Percentiles rank a stretch among this genome's conserved stretches.
Conservation (phyloP, 2,888 invertebrate species). For the Pocota personata region DNA sequence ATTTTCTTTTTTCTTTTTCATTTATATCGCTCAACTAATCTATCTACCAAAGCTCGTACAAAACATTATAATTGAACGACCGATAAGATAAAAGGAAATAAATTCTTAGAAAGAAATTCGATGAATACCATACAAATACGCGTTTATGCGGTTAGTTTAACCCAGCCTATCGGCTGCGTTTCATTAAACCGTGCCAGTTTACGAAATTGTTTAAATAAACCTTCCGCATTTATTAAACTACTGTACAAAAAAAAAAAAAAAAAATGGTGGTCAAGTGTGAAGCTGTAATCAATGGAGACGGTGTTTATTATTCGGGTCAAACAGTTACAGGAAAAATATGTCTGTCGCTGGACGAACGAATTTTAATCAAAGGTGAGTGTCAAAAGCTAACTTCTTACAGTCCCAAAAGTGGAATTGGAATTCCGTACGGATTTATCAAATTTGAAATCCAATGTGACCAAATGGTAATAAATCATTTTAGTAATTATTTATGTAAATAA, state of each 20-base stretch:
- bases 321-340: slow-evolving; percentile 43
- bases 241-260: no score
- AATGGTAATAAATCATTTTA: no score
- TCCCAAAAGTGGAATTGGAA: no score
- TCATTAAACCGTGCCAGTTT: no score
- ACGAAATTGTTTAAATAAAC: background rate
- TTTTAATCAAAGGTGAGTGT: slow-evolving; percentile 56
- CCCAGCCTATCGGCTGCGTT: background rate
- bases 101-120: slow-evolving; percentile 11
- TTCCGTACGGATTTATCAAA: no score
- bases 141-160: slow-evolving; percentile 9
- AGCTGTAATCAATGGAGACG: slow-evolving; percentile 14
- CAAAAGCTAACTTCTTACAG: background rate
- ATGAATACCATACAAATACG: background rate
- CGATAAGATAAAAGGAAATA: slow-evolving; percentile 59
- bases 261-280: slow-evolving; percentile 60
- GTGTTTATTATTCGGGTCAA: slow-evolving; percentile 46
- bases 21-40: slow-evolving; percentile 21
- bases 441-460: no score
- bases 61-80: slow-evolving; percentile 19
- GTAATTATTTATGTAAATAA: no score
- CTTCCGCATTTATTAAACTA: background rate
- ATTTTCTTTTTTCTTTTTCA: background rate
- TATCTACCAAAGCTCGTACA: background rate
- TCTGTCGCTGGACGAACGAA: slow-evolving; percentile 39